Conservation (phyloP, 2,797 vertebrate species). For the Mus caroli region DNA sequence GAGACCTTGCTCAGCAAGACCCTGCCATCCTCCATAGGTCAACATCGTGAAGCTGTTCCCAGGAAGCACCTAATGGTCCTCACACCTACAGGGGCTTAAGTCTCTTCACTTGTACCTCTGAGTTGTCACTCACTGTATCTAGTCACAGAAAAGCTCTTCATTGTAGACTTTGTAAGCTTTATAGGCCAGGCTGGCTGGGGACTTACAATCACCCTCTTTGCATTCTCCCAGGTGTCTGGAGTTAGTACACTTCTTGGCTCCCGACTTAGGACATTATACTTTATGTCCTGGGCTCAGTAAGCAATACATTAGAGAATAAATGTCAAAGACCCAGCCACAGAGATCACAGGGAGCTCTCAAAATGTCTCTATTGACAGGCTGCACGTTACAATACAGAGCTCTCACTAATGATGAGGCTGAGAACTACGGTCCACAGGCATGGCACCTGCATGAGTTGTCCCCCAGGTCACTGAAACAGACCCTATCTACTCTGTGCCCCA, state of each 20-base stretch:
- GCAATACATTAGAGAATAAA: neutral
- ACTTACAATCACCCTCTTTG: neutral
- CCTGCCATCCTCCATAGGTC: neutral
- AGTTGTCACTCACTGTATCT: neutral
- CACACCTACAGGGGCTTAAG: neutral
- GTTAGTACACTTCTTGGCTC: neutral
- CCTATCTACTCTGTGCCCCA: neutral
- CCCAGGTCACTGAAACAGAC: neutral
- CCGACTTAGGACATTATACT: neutral
- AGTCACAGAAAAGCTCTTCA: neutral
- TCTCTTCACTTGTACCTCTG: neutral
- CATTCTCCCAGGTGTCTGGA: neutral
- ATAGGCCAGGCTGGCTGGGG: neutral
- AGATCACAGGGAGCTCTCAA: neutral
- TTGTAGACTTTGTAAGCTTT: neutral
- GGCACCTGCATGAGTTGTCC: neutral
- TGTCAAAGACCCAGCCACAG: neutral
- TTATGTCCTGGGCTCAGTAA: neutral
- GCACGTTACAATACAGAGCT: neutral
- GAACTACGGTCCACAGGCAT: neutral
- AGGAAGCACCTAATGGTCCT: too few relatives aligned
- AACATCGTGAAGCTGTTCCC: neutral
- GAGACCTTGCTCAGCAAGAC: neutral
- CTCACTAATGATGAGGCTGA: neutral
- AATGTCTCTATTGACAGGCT: neutral